These are phyloP conservation scores for mouse (Mus musculus) DNA, from an alignment of 2,113 vertebrate species.

Conservation along the genomic window DNA sequence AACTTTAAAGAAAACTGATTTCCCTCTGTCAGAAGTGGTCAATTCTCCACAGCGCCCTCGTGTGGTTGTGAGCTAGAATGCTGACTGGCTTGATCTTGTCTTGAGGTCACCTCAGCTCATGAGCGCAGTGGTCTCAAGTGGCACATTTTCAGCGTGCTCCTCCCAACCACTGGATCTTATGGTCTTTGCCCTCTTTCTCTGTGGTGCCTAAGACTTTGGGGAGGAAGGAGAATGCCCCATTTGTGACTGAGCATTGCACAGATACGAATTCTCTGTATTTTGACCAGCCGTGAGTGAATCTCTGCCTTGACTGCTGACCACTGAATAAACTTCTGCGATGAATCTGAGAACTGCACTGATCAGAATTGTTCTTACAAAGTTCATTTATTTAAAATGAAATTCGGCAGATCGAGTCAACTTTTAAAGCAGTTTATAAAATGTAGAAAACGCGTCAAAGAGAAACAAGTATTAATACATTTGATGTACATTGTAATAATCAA, in stretches of 20 bases:
- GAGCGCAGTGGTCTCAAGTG: neutral
- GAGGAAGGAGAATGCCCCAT: neutral
- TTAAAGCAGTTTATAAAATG: neutral
- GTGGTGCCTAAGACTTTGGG: neutral
- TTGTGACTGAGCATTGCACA: neutral
- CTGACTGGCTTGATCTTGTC: neutral
- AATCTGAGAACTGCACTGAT: neutral
- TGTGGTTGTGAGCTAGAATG: neutral
- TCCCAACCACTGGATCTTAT: neutral
- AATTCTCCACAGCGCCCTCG: neutral
- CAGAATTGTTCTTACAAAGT: conserved; percentile 26
- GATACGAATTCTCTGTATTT: neutral
- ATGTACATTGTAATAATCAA: neutral
- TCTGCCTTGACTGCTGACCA: neutral
- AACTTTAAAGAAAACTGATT: neutral
- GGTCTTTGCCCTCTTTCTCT: neutral
- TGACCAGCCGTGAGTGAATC: too few relatives aligned
- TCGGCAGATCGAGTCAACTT: neutral
- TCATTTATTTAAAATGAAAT: neutral
- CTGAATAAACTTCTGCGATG: neutral
- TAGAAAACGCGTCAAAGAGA: neutral
- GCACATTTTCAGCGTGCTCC: too few relatives aligned
- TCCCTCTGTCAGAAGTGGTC: neutral
- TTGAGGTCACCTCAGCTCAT: neutral
- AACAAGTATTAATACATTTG: neutral